Evolutionary conservation across 2,113 vertebrate genomes (phyloP).

Genomic region (Donacobius atricapilla): DNA sequence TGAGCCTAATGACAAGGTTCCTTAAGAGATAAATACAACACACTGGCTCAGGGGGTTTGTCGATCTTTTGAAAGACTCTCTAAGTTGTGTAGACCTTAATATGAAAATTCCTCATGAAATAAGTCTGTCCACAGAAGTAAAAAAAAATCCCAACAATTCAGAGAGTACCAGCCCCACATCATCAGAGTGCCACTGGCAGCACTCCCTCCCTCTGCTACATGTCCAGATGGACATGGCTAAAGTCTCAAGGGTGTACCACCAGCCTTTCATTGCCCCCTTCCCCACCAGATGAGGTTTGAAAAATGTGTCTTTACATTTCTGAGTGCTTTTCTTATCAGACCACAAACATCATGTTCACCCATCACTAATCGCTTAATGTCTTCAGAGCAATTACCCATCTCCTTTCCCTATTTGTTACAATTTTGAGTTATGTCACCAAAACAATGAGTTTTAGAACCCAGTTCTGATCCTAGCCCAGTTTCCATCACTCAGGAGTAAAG

Average conservation of each 20-base stretch:
- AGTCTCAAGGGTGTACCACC: background rate
- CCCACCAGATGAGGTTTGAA: background rate
- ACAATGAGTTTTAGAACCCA: background rate
- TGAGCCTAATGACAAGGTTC: conserved; percentile 70
- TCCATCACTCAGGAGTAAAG: background rate
- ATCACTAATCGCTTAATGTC: background rate
- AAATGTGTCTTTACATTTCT: background rate
- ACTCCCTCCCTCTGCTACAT: background rate
- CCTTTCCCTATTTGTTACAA: background rate
- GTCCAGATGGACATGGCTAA: background rate
- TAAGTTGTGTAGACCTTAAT: conserved; percentile 3
- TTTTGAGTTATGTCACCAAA: background rate
- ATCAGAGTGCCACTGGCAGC: background rate
- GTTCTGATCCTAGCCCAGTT: background rate
- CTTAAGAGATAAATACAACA: conserved; percentile 71
- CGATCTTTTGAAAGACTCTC: conserved; percentile 28
- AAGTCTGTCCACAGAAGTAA: background rate
- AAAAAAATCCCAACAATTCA: background rate
- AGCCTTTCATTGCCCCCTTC: rapidly evolving
- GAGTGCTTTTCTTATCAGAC: background rate
- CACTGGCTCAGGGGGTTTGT: background rate
- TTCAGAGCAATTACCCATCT: background rate
- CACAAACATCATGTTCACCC: background rate
- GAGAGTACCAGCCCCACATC: background rate
- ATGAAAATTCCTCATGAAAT: background rate